Evolutionary conservation across 2,113 vertebrate genomes (phyloP).

Genomic region (Promerops cafer): DNA sequence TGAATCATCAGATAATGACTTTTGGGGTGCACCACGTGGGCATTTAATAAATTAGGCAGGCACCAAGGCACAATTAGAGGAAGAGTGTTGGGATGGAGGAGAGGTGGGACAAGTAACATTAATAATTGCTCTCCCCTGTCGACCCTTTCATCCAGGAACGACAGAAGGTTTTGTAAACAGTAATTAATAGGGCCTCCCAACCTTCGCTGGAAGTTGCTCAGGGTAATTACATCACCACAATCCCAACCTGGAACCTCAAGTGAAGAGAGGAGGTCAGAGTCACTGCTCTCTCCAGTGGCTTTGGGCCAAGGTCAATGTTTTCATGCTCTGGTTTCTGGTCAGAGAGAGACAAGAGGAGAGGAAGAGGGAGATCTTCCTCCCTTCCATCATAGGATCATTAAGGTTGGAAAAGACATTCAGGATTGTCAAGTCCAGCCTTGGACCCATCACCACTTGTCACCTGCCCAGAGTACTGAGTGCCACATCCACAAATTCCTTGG

Average conservation of each 20-base stretch:
- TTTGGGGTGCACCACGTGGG: constrained; percentile 22
- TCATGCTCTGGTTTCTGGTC: neutral
- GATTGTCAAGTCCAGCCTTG: neutral
- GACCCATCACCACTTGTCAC: no score
- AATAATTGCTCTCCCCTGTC: constrained; percentile 17
- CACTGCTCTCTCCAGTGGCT: neutral
- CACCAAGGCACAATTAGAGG: constrained; percentile 34
- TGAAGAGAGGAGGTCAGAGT: neutral
- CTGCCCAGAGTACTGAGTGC: neutral
- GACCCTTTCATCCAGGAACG: constrained; percentile 41
- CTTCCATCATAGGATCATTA: neutral
- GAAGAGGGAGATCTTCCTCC: neutral
- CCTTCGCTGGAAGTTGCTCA: constrained; percentile 20
- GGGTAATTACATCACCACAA: constrained; percentile 24
- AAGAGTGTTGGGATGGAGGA: constrained; percentile 20
- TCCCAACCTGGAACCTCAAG: constrained; percentile 16
- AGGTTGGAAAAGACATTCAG: neutral
- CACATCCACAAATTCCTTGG: neutral
- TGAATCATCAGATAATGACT: constrained; percentile 37
- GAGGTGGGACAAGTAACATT: constrained; percentile 37
- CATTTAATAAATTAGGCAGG: constrained; percentile 42
- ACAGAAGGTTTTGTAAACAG: constrained; percentile 27
- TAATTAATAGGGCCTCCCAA: constrained; percentile 45
- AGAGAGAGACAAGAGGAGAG: neutral
- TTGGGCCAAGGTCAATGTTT: neutral